phyloP scores from a whole-genome alignment of 2,888 invertebrate genomes.

The Dynastes grantii region DNA sequence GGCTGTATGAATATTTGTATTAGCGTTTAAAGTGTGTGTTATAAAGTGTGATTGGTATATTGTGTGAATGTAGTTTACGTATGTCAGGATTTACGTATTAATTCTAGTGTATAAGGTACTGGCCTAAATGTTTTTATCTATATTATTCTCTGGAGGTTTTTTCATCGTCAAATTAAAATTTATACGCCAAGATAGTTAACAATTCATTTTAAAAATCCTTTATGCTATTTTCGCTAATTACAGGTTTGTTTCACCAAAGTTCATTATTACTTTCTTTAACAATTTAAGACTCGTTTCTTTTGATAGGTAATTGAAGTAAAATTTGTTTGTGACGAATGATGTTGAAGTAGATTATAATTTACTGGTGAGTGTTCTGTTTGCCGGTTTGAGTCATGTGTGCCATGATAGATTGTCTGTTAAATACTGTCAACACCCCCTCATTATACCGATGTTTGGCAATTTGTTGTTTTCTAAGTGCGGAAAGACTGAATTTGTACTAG shows the following conservation, averaged over 20 bases:
- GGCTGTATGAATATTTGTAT: conserved; percentile 68
- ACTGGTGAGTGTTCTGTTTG: conserved; percentile 64
- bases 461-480: conserved; percentile 60
- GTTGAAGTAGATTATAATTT: conserved; percentile 49
- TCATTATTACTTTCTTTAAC: conserved; percentile 9
- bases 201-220: conserved; percentile 38
- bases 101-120: conserved; percentile 58
- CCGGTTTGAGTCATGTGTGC: conserved; percentile 64
- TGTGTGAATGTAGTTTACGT: conserved; percentile 62
- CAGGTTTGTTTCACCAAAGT: conserved; percentile 12
- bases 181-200: background rate
- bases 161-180: background rate
- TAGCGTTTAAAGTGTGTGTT: conserved; percentile 62
- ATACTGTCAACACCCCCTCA: conserved; percentile 61
- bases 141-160: background rate
- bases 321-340: conserved; percentile 28
- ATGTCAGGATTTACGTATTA: conserved; percentile 58
- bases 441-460: conserved; percentile 65
- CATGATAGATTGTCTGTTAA: conserved; percentile 67
- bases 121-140: conserved; percentile 59
- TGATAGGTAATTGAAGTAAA: conserved; percentile 19
- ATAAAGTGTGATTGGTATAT: conserved; percentile 65
- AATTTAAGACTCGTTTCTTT: background rate
- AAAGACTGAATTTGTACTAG: conserved; percentile 57
- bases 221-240: background rate